Base-by-base conservation (phyloP, 1,140 invertebrate species). In the Psix sp. region DNA sequence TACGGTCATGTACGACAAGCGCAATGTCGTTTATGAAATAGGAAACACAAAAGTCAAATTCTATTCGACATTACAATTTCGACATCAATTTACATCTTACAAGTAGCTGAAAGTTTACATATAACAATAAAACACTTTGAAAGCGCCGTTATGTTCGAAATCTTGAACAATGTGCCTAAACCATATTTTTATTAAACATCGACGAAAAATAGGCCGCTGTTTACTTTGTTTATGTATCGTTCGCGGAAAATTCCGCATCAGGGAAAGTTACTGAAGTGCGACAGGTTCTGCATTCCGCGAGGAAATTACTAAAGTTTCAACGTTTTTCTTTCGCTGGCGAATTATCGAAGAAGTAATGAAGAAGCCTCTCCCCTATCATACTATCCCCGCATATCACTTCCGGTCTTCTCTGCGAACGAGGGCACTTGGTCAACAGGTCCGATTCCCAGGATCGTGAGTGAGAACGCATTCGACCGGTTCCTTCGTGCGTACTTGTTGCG, bases 351-450 rank as follows among this genome's bases (percentile, higher is more conserved):
- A 24, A 35, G 49, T 21, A 54, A 46, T 57, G 59, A 66, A 68
- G 52, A 70, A 39, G 65, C 73, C 63, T 66, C 73, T 75, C 65
- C 73, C 66, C 60, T 75, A 60, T 48, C 60, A 66, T 66, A 62
- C 66, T 54, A 75, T 75, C 73, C 72, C 65, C 59, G 72, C 65
- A 31, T 66, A 70, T 75, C 65, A 66, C 75, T 86, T 86, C 84
- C 83, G 83, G 81, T 84, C 81, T 84, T 80, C 74, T 65, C 59
- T 54, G 74, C 60, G 65, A 86, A 85, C 73, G 84, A 86, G 86
- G 86, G 66, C 83, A 87, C 86, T 86, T 86, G 86, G 86, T 87
- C 85, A 87, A 80, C 81, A 45, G 79, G 82, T 84, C 79, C 80
- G 79, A 86, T 86, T 85, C 85, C 77, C 80, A 80, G 83, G 85